Conservation (phyloP, 2,888 invertebrate genomes). For the Thymelicus acteon region DNA sequence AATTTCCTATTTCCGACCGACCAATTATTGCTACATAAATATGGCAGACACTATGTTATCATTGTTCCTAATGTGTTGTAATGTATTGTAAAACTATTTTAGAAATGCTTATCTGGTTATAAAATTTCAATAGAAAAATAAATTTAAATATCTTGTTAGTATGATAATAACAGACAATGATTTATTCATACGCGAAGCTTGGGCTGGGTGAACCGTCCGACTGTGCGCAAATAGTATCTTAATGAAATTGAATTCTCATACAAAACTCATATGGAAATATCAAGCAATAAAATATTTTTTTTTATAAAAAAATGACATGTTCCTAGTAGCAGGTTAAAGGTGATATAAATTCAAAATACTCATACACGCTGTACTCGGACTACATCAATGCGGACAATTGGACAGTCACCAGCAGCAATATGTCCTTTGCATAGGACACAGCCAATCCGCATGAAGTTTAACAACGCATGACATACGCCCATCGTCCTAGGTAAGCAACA, state of each 20-base stretch:
- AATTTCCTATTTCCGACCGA: conserved; percentile 13
- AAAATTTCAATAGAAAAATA: conserved; percentile 32
- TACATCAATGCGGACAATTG: neutral
- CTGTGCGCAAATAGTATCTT: neutral
- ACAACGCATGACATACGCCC: conserved; percentile 9
- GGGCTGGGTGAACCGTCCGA: neutral
- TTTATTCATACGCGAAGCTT: neutral
- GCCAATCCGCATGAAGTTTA: neutral
- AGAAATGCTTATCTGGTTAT: conserved; percentile 31
- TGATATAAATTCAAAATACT: neutral
- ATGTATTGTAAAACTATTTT: conserved; percentile 18
- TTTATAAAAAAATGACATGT: too few species aligned
- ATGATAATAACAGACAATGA: neutral
- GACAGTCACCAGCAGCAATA: neutral
- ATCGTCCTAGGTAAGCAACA: neutral
- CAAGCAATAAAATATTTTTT: too few species aligned
- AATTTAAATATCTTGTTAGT: conserved; percentile 18
- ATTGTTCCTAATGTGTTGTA: conserved; percentile 19
- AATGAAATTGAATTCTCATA: too few species aligned
- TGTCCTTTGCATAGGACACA: too few species aligned
- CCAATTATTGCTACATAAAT: conserved; percentile 22
- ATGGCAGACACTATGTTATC: conserved; percentile 12
- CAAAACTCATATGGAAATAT: too few species aligned
- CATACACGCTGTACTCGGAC: neutral
- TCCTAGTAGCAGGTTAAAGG: too few species aligned